Evolutionary conservation across 2,888 invertebrate genomes (phyloP).

Genomic region (Holacanthella duospinosa): DNA sequence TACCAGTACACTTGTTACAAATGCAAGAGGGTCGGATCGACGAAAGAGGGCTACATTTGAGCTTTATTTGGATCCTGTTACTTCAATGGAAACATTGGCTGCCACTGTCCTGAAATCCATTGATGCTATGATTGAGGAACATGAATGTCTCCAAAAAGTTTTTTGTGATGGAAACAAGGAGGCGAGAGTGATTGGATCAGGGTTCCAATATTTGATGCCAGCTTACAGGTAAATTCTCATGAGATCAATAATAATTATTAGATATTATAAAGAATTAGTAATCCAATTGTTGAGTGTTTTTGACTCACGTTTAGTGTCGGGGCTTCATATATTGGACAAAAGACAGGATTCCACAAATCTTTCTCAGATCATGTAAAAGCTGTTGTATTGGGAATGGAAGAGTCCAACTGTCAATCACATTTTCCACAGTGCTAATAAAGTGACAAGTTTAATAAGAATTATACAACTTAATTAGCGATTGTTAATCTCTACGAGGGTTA

Average conservation of each 20-base stretch:
- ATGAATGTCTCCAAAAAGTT: slow-evolving; percentile 29
- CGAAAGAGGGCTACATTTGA: slow-evolving; percentile 11
- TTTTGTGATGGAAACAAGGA: slow-evolving; percentile 34
- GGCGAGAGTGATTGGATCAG: slow-evolving; percentile 21
- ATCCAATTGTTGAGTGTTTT: neutral
- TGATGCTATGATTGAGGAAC: slow-evolving; percentile 25
- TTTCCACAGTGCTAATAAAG: slow-evolving; percentile 26
- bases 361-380: slow-evolving; percentile 27
- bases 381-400: slow-evolving; percentile 25
- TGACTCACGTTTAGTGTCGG: slow-evolving; percentile 21
- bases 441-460: neutral
- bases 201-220: slow-evolving; percentile 30
- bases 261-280: slow-evolving; percentile 1
- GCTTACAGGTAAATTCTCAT: slow-evolving; percentile 24
- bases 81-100: slow-evolving; percentile 19
- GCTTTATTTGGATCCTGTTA: slow-evolving; percentile 19
- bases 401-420: slow-evolving; percentile 27
- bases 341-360: slow-evolving; percentile 23
- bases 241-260: neutral
- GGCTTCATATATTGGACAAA: slow-evolving; percentile 26
- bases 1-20: no score
- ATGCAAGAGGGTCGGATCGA: no score
- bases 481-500: neutral
- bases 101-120: slow-evolving; percentile 27
- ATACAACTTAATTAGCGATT: no score